Evolutionary conservation across 2,888 invertebrate species (phyloP).

Genomic region (Ethmia dodecea): DNA sequence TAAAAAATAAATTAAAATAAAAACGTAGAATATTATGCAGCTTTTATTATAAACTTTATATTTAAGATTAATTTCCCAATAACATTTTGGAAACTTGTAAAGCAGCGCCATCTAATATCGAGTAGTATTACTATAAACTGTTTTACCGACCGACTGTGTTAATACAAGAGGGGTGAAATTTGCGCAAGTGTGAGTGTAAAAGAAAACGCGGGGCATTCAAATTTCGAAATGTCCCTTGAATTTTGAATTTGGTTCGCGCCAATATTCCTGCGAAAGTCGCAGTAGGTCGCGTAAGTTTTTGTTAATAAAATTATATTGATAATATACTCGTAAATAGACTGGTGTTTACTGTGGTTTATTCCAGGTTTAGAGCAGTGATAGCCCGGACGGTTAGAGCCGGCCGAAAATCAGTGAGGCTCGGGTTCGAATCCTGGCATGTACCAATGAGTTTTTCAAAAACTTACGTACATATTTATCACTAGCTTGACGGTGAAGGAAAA

Average conservation of each 20-base stretch:
- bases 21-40: not conserved
- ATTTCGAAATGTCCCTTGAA: constrained; percentile 14
- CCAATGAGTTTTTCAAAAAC: too few species aligned
- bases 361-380: too few species aligned
- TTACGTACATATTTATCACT: too few species aligned
- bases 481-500: too few species aligned
- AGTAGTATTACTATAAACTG: constrained; percentile 32
- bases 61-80: constrained; percentile 1
- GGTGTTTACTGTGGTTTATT: too few species aligned
- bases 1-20: not conserved
- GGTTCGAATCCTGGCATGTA: too few species aligned
- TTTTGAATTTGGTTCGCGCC: constrained; percentile 6
- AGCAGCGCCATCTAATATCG: constrained; percentile 38
- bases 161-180: constrained; percentile 7
- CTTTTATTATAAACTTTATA: not conserved
- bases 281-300: too few species aligned
- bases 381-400: too few species aligned
- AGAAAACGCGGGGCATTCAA: constrained; percentile 14
- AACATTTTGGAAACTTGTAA: not conserved
- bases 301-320: too few species aligned
- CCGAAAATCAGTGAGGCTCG: too few species aligned
- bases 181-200: constrained; percentile 18
- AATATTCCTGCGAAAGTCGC: too few species aligned
- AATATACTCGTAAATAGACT: too few species aligned
- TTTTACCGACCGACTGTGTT: constrained; percentile 14